phyloP scores from a whole-genome alignment of 2,888 invertebrate species.

The Griposia aprilina region DNA sequence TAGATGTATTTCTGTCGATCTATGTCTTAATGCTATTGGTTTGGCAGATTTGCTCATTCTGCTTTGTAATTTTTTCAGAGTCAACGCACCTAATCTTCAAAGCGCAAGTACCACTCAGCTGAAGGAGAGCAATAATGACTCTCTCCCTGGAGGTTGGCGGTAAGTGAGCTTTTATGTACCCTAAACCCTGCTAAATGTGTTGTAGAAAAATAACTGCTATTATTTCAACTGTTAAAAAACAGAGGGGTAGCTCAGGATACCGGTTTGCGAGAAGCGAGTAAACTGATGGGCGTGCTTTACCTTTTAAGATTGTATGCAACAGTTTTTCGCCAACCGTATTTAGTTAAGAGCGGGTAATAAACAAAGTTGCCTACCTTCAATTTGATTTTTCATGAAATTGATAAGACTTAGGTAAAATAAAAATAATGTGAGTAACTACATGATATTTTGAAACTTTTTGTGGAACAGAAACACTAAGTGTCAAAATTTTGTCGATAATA shows the following conservation, averaged over 20 bases:
- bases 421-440: too few species aligned
- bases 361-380: too few species aligned
- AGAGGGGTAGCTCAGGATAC: constrained; percentile 32
- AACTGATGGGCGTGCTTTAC: background rate
- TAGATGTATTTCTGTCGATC: background rate
- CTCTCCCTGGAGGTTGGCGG: constrained; percentile 84
- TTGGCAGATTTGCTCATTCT: constrained; percentile 3
- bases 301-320: background rate
- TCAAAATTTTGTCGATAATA: too few species aligned
- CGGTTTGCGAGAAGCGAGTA: constrained; percentile 54
- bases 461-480: too few species aligned
- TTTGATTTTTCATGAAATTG: too few species aligned
- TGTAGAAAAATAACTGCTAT: constrained; percentile 12
- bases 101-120: constrained; percentile 86
- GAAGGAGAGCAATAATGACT: constrained; percentile 83
- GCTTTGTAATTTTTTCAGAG: constrained; percentile 71
- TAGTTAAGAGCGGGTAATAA: too few species aligned
- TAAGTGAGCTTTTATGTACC: constrained; percentile 71
- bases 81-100: constrained; percentile 83
- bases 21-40: too few species aligned
- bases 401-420: too few species aligned
- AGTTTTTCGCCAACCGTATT: background rate
- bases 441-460: too few species aligned
- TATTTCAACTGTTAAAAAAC: constrained; percentile 1
- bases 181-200: background rate